These are phyloP conservation scores for Myiotriccus ornatus DNA, from an alignment of 2,797 vertebrate species.

Conservation along the genomic window DNA sequence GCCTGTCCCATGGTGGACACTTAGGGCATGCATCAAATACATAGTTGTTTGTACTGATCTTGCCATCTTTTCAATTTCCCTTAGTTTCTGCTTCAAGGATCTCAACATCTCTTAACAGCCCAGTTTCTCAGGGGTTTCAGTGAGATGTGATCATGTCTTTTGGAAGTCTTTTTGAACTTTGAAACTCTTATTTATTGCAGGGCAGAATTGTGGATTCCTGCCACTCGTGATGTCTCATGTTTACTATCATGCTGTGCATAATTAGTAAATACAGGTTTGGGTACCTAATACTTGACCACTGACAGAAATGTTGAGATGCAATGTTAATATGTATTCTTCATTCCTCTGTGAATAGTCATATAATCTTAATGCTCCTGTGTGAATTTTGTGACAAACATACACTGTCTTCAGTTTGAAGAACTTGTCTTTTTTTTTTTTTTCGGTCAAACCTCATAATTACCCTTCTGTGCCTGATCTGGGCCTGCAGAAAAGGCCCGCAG, in stretches of 20 bases:
- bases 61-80: not conserved
- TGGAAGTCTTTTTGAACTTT: not conserved
- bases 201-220: not conserved
- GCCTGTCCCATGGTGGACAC: not conserved
- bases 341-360: not conserved
- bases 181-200: not conserved
- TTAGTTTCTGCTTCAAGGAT: not conserved
- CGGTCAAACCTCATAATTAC: constrained; percentile 56
- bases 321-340: not conserved
- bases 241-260: not conserved
- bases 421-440: not conserved
- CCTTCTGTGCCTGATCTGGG: constrained; percentile 56
- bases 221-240: not conserved
- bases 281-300: not conserved
- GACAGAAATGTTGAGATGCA: not conserved
- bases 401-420: not conserved
- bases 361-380: not conserved
- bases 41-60: not conserved
- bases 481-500: constrained; percentile 58
- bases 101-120: not conserved
- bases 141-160: not conserved
- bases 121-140: not conserved
- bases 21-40: not conserved
- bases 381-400: not conserved
- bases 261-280: not conserved